These are phyloP conservation scores for Drosophila ercepeae DNA, from an alignment of 1,140 invertebrate genomes.

Conservation along the genomic window DNA sequence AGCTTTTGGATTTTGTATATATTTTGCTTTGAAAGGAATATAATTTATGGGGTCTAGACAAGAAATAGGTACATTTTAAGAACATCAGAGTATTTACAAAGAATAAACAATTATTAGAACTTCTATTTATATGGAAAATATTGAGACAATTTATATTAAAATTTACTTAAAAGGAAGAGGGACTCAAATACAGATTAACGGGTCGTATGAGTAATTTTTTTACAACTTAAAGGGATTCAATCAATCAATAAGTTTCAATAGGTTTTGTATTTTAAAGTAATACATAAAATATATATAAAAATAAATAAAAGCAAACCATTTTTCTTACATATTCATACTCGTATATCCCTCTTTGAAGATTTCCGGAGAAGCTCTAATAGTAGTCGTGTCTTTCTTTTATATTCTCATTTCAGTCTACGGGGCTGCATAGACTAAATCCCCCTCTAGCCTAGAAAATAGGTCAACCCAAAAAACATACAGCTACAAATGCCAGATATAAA, in stretches of 20 bases:
- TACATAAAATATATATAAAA: background rate
- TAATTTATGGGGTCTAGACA: background rate
- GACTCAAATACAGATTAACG: too few relatives aligned
- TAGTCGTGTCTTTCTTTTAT: slow-evolving; percentile 65
- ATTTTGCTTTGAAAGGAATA: background rate
- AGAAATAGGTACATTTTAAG: background rate
- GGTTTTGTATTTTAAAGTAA: too few relatives aligned
- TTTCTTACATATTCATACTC: slow-evolving; percentile 1
- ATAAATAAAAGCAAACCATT: background rate
- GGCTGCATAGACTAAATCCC: slow-evolving; percentile 53
- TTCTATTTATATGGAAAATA: too few relatives aligned
- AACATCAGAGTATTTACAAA: background rate
- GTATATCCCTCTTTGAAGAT: slow-evolving; percentile 16
- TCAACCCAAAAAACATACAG: slow-evolving; percentile 26
- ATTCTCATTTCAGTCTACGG: slow-evolving; percentile 77
- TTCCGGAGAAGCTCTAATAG: slow-evolving; percentile 47
- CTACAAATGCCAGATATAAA: slow-evolving; percentile 22
- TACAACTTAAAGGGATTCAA: too few relatives aligned
- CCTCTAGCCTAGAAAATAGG: slow-evolving; percentile 33
- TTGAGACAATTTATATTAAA: too few relatives aligned
- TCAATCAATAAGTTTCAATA: too few relatives aligned
- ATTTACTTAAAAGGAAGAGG: too few relatives aligned
- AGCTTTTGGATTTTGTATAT: background rate
- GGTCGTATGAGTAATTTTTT: too few relatives aligned
- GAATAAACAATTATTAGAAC: too few relatives aligned